Percentiles rank a stretch among this genome's conserved stretches.
Evolutionary conservation across 64 coral and sea anemone genomes (phyloP).

Genomic region (Dendronephthya gigantea): DNA sequence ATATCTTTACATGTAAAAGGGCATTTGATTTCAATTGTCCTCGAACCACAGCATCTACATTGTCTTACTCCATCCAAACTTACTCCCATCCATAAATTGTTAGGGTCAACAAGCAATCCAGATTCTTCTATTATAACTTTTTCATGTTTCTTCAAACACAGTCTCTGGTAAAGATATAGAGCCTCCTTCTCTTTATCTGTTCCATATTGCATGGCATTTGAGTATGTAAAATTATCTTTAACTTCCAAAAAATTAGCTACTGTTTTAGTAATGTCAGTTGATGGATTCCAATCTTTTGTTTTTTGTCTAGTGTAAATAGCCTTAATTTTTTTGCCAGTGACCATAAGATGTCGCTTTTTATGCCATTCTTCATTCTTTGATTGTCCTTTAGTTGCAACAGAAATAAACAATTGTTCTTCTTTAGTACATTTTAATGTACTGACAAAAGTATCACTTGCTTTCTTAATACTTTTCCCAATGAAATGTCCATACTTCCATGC

Average conservation of each 20-base stretch:
- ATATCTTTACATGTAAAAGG: conserved; percentile 36
- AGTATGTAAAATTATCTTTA: not conserved
- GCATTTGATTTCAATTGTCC: too few species aligned
- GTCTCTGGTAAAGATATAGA: conserved; percentile 10
- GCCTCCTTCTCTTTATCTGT: conserved; percentile 12
- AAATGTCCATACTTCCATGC: conserved; percentile 3
- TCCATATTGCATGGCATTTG: conserved; percentile 9
- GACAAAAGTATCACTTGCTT: conserved; percentile 9
- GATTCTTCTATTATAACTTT: conserved; percentile 50
- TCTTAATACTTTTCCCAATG: not conserved
- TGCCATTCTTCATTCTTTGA: not conserved
- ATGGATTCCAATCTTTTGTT: not conserved
- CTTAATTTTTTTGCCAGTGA: conserved; percentile 18
- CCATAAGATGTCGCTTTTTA: not conserved
- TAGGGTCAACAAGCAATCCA: conserved; percentile 29
- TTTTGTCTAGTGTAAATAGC: not conserved
- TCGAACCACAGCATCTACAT: conserved; percentile 47
- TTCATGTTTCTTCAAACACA: conserved; percentile 33
- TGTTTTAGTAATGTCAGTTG: not conserved
- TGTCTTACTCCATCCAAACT: conserved; percentile 45
- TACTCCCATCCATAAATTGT: conserved; percentile 47
- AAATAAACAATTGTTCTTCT: conserved; percentile 16
- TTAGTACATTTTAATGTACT: conserved; percentile 9
- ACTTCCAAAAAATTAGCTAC: conserved; percentile 9
- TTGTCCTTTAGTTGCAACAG: not conserved